Evolutionary conservation across 1,140 invertebrate genomes (phyloP).

Genomic region (Drosophila virilis): DNA sequence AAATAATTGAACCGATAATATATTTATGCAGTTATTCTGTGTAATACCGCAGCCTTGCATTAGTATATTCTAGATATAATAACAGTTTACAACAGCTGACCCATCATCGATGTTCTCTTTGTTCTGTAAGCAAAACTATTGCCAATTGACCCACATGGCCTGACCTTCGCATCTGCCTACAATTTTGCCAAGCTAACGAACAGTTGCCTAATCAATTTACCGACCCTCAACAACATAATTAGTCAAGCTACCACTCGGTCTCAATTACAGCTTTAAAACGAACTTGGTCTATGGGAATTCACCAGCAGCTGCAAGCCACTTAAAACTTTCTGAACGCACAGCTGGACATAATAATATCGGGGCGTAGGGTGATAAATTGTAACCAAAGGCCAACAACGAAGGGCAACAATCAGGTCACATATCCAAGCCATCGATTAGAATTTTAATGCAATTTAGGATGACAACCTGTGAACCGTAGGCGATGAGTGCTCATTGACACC

Average conservation of each 20-base stretch:
- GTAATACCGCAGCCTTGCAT: not conserved
- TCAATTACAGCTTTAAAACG: constrained; percentile 40
- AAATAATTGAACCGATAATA: not conserved
- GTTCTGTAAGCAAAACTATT: not conserved
- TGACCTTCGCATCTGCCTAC: constrained; percentile 19
- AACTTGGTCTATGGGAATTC: not conserved
- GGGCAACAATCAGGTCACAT: constrained; percentile 9
- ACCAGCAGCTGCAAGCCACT: constrained; percentile 5
- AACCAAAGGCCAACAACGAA: constrained; percentile 11
- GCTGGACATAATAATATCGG: not conserved
- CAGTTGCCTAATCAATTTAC: constrained; percentile 29
- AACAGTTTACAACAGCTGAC: not conserved
- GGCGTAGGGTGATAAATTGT: not conserved
- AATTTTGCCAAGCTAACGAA: constrained; percentile 8
- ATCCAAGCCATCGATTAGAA: constrained; percentile 34
- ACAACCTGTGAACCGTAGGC: not conserved
- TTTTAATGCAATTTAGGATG: constrained; percentile 38
- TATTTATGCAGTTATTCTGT: constrained; percentile 1
- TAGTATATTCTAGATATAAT: constrained; percentile 4
- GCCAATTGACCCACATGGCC: constrained; percentile 20
- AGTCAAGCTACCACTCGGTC: constrained; percentile 16
- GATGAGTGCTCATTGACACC: constrained; percentile 1
- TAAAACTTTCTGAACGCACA: constrained; percentile 15
- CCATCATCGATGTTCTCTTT: not conserved
- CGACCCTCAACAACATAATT: constrained; percentile 33